Evolutionary conservation across 2,888 invertebrate species (phyloP), one percentile per base, ranked within the genome.

Genomic region (Thymelicus acteon): DNA sequence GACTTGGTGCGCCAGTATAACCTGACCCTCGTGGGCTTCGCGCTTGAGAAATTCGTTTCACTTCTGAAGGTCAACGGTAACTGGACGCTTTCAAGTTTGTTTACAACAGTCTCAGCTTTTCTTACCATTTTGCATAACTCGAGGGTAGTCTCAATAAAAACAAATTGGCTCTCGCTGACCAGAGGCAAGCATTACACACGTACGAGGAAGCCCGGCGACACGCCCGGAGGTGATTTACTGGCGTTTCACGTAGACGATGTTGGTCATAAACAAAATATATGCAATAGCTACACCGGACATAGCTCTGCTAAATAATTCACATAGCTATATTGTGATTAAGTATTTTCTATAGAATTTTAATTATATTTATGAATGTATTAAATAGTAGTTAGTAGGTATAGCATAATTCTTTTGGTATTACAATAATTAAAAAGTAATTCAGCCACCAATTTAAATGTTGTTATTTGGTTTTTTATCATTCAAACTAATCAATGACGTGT

Each of bases 61-160:
- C 75, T 76, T 79, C 75, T 75, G 75, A 76, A 78, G 88, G 80
- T 86, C 89, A 80, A 62, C 73, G 66, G 73, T 79, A 74, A 79
- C 76, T 89, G 90, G 92, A 77, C 84, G 78, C 78, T 60, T 79
- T 84, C 82, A 84, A 85, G 89, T 89, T 90, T 92, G 92, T 92
- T 93, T 93, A 92, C 91, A 91, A 85, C 86, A 82, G 83, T 86
- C 87, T 92, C 90, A 89, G 90, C 90, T 87, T 90, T 92, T 91
- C 90, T 87, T 86, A 87, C 88, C 88, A 90, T 90, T 92, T 92
- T 92, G 91, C 92, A 92, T 92, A 92, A 92, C 89, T 89, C 85
- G 88, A 86, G 92, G 92, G 92, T 91, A 92, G 92, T 92, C 91
- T 91, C 91, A 91, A 93, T 93, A 93, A 93, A 92, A 93, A 93